Percentiles rank a stretch among this genome's conserved stretches.
phyloP scores from a whole-genome alignment of 2,888 invertebrate genomes.

The Eilema sororculum region DNA sequence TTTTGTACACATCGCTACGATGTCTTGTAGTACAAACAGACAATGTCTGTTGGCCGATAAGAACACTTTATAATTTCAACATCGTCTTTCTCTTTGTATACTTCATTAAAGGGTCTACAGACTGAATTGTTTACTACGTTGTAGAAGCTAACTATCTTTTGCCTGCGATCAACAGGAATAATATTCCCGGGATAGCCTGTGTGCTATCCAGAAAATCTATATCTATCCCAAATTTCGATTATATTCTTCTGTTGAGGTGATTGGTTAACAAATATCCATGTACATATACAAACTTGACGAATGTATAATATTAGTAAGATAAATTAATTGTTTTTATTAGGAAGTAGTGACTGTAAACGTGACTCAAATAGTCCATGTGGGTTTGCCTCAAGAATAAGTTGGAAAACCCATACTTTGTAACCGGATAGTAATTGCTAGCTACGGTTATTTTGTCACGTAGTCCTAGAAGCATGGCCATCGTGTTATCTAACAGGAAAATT shows the following conservation, averaged over 20 bases:
- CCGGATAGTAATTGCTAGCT: slow-evolving; percentile 16
- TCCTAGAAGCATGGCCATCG: neutral
- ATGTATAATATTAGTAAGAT: neutral
- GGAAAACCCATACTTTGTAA: slow-evolving; percentile 56
- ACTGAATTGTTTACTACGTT: neutral
- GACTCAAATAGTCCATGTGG: slow-evolving; percentile 34
- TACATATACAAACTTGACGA: neutral
- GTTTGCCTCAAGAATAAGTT: slow-evolving; percentile 43
- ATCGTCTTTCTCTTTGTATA: slow-evolving; percentile 19
- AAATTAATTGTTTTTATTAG: slow-evolving; percentile 13
- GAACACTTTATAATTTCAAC: slow-evolving; percentile 52
- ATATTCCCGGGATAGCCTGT: neutral
- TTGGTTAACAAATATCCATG: neutral
- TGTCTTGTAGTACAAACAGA: slow-evolving; percentile 68
- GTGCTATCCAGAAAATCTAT: neutral
- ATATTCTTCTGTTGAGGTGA: neutral
- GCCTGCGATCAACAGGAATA: neutral
- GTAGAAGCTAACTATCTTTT: neutral
- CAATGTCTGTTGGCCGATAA: slow-evolving; percentile 68
- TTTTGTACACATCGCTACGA: slow-evolving; percentile 68
- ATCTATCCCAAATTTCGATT: neutral
- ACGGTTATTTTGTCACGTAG: slow-evolving; percentile 11
- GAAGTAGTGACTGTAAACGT: slow-evolving; percentile 27
- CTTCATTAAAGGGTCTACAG: slow-evolving; percentile 36
- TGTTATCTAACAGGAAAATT: neutral